Percentiles rank a stretch among this genome's conserved stretches.
phyloP scores from a whole-genome alignment of 2,797 vertebrate species.

The Sebastes matsubarae region DNA sequence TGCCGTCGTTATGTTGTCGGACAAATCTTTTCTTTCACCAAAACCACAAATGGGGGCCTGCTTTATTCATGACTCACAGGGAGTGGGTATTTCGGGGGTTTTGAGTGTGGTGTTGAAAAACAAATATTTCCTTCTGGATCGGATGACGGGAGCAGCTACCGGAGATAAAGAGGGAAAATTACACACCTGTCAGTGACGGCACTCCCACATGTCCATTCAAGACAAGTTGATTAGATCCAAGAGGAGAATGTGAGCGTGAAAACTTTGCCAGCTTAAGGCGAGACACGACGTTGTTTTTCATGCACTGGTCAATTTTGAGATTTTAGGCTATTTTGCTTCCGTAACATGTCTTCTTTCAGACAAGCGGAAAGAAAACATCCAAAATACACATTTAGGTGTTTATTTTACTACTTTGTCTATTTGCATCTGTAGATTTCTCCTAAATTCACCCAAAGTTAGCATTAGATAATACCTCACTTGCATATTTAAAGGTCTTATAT shows the following conservation, averaged over 20 bases:
- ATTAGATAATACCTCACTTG: too few relatives aligned
- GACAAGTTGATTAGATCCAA: conserved; percentile 15
- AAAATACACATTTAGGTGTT: too few relatives aligned
- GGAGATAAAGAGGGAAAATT: conserved; percentile 37
- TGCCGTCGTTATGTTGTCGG: conserved; percentile 6
- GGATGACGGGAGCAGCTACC: background rate
- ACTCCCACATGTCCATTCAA: background rate
- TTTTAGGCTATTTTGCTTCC: too few relatives aligned
- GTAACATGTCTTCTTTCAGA: too few relatives aligned
- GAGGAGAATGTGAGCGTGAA: background rate
- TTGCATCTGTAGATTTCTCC: too few relatives aligned
- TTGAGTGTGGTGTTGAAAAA: conserved; percentile 25
- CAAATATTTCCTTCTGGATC: conserved; percentile 27
- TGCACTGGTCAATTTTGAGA: too few relatives aligned
- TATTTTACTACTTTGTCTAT: too few relatives aligned
- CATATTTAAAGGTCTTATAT: too few relatives aligned
- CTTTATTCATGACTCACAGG: conserved; percentile 58
- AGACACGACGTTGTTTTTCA: too few relatives aligned
- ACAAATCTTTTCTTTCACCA: conserved; percentile 31
- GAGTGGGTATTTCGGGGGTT: conserved; percentile 3
- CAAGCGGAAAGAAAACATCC: too few relatives aligned
- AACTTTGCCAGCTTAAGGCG: background rate
- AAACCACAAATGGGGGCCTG: conserved; percentile 38
- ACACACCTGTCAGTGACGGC: conserved; percentile 45
- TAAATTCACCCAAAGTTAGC: too few relatives aligned